Conservation (phyloP, 1,140 invertebrate species). For the Laodelphax striatellus region DNA sequence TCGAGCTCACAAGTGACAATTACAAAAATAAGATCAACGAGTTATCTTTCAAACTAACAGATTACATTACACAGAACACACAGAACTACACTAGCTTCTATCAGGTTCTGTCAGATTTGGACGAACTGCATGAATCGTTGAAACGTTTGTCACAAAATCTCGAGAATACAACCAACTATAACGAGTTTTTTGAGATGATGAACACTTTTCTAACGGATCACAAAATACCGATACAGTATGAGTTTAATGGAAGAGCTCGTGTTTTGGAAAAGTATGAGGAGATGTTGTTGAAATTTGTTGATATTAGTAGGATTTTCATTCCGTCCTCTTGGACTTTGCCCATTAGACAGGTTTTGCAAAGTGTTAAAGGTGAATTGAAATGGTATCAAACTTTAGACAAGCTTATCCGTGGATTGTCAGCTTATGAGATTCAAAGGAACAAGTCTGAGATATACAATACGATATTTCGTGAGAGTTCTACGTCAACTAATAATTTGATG, state of each 20-base stretch:
- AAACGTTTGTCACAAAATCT: neutral
- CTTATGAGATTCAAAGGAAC: neutral
- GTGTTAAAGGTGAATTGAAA: neutral
- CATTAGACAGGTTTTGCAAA: neutral
- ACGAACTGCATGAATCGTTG: neutral
- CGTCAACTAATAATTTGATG: neutral
- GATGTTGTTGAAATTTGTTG: neutral
- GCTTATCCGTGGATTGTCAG: neutral
- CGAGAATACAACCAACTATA: neutral
- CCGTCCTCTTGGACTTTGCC: neutral
- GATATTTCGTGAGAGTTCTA: neutral
- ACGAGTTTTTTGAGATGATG: neutral
- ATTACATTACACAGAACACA: neutral
- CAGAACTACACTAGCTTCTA: neutral
- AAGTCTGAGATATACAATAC: neutral
- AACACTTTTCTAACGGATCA: neutral
- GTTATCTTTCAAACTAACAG: neutral
- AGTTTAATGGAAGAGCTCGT: neutral
- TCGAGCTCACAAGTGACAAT: neutral
- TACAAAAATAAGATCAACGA: neutral
- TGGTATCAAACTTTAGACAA: neutral
- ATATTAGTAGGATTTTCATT: neutral
- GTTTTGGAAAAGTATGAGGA: neutral
- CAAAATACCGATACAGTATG: neutral
- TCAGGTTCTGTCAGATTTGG: neutral